A percentile compares a stretch with the other conserved stretches of the same genome.
phyloP scores from a whole-genome alignment of 2,113 vertebrate genomes.

The Nothocercus nigrocapillus region DNA sequence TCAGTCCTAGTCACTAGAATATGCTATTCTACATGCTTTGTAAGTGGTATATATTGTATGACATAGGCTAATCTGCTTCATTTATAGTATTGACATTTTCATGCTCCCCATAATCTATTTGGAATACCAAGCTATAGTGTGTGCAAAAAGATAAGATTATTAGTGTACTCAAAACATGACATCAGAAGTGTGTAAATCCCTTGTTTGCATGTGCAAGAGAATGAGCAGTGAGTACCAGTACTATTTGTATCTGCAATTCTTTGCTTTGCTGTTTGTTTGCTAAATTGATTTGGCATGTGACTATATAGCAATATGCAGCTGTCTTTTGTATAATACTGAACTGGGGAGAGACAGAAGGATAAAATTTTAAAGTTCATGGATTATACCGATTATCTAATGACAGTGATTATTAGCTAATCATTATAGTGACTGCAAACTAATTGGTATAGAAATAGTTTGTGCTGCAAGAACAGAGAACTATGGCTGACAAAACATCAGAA shows the following conservation, averaged over 20 bases:
- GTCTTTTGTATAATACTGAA: background rate
- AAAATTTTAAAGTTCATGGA: background rate
- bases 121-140: background rate
- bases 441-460: background rate
- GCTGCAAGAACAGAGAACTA: background rate
- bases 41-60: background rate
- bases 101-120: background rate
- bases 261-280: conserved; percentile 2
- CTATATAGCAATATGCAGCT: conserved; percentile 38
- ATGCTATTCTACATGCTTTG: background rate
- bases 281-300: background rate
- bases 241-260: conserved; percentile 29
- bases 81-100: background rate
- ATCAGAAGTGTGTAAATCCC: conserved; percentile 33
- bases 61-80: background rate
- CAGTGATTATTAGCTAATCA: background rate
- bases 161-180: conserved; percentile 52
- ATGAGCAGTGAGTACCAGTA: conserved; percentile 4
- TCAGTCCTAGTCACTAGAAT: background rate
- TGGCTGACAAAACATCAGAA: background rate
- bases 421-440: background rate
- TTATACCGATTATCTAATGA: background rate
- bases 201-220: conserved; percentile 26
- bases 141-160: conserved; percentile 40
- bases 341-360: background rate